These are phyloP conservation scores for Thaleichthys pacificus DNA, from an alignment of 2,797 vertebrate species.

Conservation along the genomic window DNA sequence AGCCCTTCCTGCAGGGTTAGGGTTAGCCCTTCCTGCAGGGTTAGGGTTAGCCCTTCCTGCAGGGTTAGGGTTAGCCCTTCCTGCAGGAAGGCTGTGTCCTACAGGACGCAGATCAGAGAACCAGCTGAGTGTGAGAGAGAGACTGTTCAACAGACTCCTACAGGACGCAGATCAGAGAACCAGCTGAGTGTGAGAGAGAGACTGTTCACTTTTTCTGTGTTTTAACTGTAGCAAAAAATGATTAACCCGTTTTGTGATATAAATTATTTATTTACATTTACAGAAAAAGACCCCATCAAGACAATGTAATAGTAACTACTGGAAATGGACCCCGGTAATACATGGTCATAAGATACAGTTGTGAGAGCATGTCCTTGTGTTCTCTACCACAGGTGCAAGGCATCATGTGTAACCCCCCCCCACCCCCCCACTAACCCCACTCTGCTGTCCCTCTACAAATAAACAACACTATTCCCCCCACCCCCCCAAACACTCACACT, in stretches of 20 bases:
- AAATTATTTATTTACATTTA: conserved; percentile 99
- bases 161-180: no score
- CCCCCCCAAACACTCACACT: conserved; percentile 22
- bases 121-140: no score
- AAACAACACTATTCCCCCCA: conserved; percentile 17
- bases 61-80: no score
- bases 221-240: no score
- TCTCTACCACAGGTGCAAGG: conserved; percentile 99
- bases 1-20: no score
- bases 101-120: no score
- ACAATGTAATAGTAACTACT: conserved; percentile 98
- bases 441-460: conserved; percentile 21
- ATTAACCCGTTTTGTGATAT: conserved; percentile 86
- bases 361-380: conserved; percentile 93
- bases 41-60: no score
- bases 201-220: no score
- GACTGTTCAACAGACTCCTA: no score
- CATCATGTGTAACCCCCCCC: conserved; percentile 93
- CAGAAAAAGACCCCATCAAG: conserved; percentile 99
- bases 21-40: no score
- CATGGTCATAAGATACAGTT: conserved; percentile 84
- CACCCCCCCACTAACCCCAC: conserved; percentile 60
- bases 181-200: no score
- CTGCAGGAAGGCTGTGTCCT: no score
- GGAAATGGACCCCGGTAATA: conserved; percentile 94